These are phyloP conservation scores for Melanophora roralis DNA, from an alignment of 2,888 invertebrate genomes.

Conservation along the genomic window DNA sequence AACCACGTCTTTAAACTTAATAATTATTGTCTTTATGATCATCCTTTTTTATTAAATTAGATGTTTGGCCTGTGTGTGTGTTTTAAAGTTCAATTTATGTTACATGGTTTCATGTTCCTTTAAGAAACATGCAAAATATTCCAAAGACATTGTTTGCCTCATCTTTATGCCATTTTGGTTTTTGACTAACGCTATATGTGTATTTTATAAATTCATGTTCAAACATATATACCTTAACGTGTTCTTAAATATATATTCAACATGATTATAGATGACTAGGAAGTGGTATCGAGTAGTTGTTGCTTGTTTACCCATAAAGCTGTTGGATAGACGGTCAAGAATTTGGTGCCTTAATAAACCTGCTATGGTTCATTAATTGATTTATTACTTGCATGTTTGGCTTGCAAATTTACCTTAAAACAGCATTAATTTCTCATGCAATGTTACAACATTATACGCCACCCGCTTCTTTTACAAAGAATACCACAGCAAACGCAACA, in stretches of 20 bases:
- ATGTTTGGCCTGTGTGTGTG: conserved; percentile 20
- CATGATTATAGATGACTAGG: conserved; percentile 46
- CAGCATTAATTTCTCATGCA: conserved; percentile 63
- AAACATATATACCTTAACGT: too few species aligned
- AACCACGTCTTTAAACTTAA: conserved; percentile 43
- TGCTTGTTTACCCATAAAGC: conserved; percentile 2
- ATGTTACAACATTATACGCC: conserved; percentile 51
- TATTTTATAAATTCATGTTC: too few species aligned
- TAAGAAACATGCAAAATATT: conserved; percentile 59
- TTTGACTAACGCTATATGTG: conserved; percentile 22
- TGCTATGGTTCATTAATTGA: conserved; percentile 63
- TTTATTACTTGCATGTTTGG: conserved; percentile 63
- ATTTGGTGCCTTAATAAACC: conserved; percentile 60
- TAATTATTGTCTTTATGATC: conserved; percentile 44
- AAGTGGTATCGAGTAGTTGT: conserved; percentile 7
- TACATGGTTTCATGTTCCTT: conserved; percentile 58
- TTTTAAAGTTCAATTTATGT: conserved; percentile 54
- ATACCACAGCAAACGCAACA: conserved; percentile 25
- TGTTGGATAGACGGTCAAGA: neutral
- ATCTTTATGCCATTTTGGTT: conserved; percentile 37
- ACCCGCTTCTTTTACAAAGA: conserved; percentile 52
- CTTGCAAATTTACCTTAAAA: conserved; percentile 63
- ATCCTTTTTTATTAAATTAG: conserved; percentile 28
- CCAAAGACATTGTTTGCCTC: conserved; percentile 38
- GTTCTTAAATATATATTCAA: too few species aligned